Percentiles rank a stretch among this genome's conserved stretches.
Evolutionary conservation across 1,140 invertebrate species (phyloP).

Genomic region (Elysia chlorotica): DNA sequence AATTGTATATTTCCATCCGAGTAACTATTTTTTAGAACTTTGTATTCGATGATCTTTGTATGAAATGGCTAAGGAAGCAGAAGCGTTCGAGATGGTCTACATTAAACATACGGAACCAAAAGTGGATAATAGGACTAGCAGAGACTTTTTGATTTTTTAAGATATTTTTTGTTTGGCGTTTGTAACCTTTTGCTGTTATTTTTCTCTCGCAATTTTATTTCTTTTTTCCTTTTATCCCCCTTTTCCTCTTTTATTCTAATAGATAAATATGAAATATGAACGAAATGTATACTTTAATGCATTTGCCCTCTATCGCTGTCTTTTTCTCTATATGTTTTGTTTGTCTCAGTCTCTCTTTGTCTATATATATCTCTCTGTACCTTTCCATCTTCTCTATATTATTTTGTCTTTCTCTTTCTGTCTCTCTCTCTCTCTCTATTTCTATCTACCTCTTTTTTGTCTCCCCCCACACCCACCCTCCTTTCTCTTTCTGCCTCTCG

Average conservation of each 20-base stretch:
- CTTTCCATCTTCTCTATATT: not conserved
- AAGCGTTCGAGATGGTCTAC: too few species aligned
- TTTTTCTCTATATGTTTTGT: conserved; percentile 14
- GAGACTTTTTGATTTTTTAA: too few species aligned
- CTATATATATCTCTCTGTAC: conserved; percentile 12
- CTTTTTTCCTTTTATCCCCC: not conserved
- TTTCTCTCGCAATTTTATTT: not conserved
- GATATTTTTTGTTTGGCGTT: too few species aligned
- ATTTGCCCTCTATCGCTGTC: not conserved
- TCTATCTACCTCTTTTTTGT: not conserved
- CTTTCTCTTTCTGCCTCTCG: not conserved
- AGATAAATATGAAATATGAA: not conserved
- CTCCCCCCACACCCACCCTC: not conserved
- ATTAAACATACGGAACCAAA: too few species aligned
- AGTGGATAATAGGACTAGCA: too few species aligned
- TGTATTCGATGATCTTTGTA: too few species aligned
- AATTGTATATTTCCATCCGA: too few species aligned
- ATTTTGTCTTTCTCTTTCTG: not conserved
- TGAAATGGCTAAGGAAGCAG: too few species aligned
- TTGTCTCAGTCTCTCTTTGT: conserved; percentile 20
- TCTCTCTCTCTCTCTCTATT: not conserved
- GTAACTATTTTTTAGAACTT: too few species aligned
- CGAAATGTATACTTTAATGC: too few species aligned
- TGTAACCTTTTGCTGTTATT: not conserved
- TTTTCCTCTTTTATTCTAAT: not conserved